A percentile compares a stretch with the other conserved stretches of the same genome.
These are phyloP conservation scores for Puffinus mauretanicus DNA, from an alignment of 2,113 vertebrate genomes.

Conservation along the genomic window DNA sequence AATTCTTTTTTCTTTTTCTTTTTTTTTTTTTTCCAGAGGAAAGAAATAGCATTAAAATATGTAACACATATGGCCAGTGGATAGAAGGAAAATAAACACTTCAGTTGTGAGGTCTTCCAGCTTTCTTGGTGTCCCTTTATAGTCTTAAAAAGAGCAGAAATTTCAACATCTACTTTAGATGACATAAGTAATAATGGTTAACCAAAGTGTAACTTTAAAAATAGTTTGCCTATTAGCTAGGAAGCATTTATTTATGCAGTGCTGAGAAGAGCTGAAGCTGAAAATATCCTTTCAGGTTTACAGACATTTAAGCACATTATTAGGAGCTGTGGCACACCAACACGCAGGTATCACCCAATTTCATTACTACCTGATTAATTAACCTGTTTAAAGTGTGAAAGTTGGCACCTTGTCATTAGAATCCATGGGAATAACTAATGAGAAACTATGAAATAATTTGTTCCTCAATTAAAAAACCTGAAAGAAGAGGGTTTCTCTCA, in stretches of 20 bases:
- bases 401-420: conserved; percentile 80
- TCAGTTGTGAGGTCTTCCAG: not conserved
- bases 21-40: not conserved
- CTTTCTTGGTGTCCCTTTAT: not conserved
- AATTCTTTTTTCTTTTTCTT: too few species aligned
- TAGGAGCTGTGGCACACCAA: conserved; percentile 69
- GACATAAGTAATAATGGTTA: not conserved
- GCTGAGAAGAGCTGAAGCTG: conserved; percentile 59
- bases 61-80: not conserved
- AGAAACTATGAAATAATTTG: conserved; percentile 80
- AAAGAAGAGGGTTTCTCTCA: conserved; percentile 74
- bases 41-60: not conserved
- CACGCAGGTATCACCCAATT: conserved; percentile 80
- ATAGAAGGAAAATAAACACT: not conserved
- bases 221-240: conserved; percentile 38
- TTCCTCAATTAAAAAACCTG: conserved; percentile 75
- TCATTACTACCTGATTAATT: conserved; percentile 83
- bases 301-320: conserved; percentile 71
- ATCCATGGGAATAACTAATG: conserved; percentile 76
- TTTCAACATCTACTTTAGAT: not conserved
- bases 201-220: conserved; percentile 42
- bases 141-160: not conserved
- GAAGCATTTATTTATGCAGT: conserved; percentile 68
- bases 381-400: conserved; percentile 84
- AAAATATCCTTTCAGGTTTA: conserved; percentile 62